Conservation (phyloP, 2,888 invertebrate genomes). For the Hermodice carunculata region DNA sequence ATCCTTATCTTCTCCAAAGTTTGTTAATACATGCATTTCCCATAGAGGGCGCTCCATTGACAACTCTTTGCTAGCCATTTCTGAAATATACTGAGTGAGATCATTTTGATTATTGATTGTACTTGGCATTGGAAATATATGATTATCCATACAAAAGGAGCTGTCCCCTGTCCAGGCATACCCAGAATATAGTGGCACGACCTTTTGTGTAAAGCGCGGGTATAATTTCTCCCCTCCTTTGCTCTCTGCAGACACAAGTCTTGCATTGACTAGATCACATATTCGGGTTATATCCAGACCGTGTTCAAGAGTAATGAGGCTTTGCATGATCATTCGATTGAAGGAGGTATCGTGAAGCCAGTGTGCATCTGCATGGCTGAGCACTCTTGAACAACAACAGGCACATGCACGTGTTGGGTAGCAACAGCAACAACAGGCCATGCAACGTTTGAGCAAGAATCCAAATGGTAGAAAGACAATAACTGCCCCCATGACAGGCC, state of each 20-base stretch:
- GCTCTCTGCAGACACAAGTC: conserved; percentile 69
- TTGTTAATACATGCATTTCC: conserved; percentile 72
- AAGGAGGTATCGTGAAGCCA: conserved; percentile 70
- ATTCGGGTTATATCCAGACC: conserved; percentile 70
- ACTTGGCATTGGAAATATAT: conserved; percentile 70
- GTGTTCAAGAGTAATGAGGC: conserved; percentile 72
- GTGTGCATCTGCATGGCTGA: conserved; percentile 70
- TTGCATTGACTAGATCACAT: conserved; percentile 70
- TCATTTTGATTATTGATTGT: conserved; percentile 64
- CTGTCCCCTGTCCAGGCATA: conserved; percentile 72
- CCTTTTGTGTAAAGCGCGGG: conserved; percentile 71
- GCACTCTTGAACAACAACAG: conserved; percentile 58
- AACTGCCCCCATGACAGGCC: conserved; percentile 69
- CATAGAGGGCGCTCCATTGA: conserved; percentile 72
- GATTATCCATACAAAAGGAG: conserved; percentile 72
- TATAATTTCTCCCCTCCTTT: conserved; percentile 68
- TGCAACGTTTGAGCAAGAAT: conserved; percentile 55
- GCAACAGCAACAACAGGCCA: conserved; percentile 60
- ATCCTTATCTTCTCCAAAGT: conserved; percentile 69
- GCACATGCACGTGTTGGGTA: conserved; percentile 49
- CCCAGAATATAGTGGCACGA: conserved; percentile 69
- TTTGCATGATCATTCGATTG: conserved; percentile 68
- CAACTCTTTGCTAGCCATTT: conserved; percentile 70
- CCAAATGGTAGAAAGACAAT: conserved; percentile 68
- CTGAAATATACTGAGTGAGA: conserved; percentile 71